Base-by-base conservation (phyloP, 2,888 invertebrate genomes). In the Phortica okadai region DNA sequence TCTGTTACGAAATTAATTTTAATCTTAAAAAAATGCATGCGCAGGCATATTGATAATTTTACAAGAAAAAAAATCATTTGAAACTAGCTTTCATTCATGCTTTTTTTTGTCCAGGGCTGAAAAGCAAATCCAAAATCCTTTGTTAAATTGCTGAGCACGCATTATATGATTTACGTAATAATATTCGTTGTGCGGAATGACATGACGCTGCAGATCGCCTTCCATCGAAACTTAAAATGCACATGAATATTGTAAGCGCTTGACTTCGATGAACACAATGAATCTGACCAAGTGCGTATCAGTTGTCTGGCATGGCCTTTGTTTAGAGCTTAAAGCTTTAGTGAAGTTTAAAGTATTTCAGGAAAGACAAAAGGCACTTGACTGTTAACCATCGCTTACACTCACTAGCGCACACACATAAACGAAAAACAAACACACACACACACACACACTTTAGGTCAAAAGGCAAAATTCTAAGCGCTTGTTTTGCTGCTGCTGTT, bases 171-270 rank as follows among this genome's bases (percentile, higher is more conserved):
- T 33, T 33, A 5, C 33, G 1, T 33, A 3, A 33, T n/a, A n/a
- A n/a, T n/a, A n/a, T n/a, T n/a, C n/a, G 21, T 21, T 21, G 21
- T 21, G 21, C 21, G 21, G 21, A 33, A 4, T 0, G 33, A 33
- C 33, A 33, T 33, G 33, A 2, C 33, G 33, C 33, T 4, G 33
- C 33, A 33, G 33, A 5, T 33, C 4, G 2, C 4, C 11, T 41
- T 21, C 33, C 42, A 45, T 21, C 50, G 25, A 62, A 69, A 69
- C 69, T 25, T 45, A 10, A 67, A 45, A 67, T 67, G 69, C 69
- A 45, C 45, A 45, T 69, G 67, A 69, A 69, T 69, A 69, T 69
- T 69, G n/a, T n/a, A 69, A 69, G 16, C 42, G 69, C 25, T 10
- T 41, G 21, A 7, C 25, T 50, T 69, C 69, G 45, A 69, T 69